These are phyloP conservation scores for Nibea albiflora DNA, from an alignment of 2,113 vertebrate genomes.

Conservation along the genomic window DNA sequence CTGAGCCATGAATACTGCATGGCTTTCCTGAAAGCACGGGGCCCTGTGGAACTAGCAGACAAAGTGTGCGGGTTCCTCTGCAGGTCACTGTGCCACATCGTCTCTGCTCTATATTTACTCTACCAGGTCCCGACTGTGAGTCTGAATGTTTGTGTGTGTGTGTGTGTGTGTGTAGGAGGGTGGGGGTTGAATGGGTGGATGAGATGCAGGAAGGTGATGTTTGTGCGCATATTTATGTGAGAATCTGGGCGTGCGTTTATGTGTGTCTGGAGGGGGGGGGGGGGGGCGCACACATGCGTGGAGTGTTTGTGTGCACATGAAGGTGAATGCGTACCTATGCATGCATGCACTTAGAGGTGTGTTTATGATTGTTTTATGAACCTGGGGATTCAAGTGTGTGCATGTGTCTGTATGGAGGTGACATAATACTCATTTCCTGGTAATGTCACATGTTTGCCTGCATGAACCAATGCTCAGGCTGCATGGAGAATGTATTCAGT, in stretches of 20 bases:
- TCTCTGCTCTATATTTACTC: conserved; percentile 74
- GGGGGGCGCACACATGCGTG: conserved; percentile 1
- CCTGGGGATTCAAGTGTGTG: conserved; percentile 17
- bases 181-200: background rate
- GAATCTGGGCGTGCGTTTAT: conserved; percentile 6
- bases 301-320: conserved; percentile 38
- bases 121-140: conserved; percentile 26
- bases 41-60: conserved; percentile 73
- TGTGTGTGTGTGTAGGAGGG: background rate
- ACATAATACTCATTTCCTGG: conserved; percentile 63
- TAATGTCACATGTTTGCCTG: conserved; percentile 70
- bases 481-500: conserved; percentile 75
- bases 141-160: conserved; percentile 9
- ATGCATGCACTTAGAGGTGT: conserved; percentile 22
- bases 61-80: conserved; percentile 73
- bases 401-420: conserved; percentile 14
- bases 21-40: conserved; percentile 71
- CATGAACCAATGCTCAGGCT: conserved; percentile 66
- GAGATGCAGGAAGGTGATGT: conserved; percentile 14
- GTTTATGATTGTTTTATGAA: conserved; percentile 53
- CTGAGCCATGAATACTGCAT: conserved; percentile 79
- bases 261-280: background rate
- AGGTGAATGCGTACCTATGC: conserved; percentile 19
- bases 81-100: conserved; percentile 78
- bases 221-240: conserved; percentile 40